These are phyloP conservation scores for Gulo gulo DNA, from an alignment of 2,113 vertebrate species.

Conservation along the genomic window DNA sequence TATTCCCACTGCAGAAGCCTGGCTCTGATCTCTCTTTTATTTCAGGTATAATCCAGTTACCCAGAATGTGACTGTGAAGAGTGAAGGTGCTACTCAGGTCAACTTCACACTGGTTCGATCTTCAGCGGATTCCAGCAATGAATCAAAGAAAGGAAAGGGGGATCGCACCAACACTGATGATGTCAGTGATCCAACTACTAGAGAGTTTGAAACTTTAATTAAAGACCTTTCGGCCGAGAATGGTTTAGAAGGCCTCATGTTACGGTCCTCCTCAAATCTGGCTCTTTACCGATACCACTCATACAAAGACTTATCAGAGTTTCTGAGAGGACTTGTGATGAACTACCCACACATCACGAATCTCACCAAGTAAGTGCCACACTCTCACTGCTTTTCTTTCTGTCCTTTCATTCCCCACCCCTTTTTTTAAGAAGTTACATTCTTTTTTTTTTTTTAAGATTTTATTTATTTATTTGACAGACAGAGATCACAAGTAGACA, in stretches of 20 bases:
- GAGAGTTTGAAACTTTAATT: conserved; percentile 91
- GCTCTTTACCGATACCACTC: conserved; percentile 89
- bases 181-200: conserved; percentile 84
- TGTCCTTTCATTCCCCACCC: not conserved
- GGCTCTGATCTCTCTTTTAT: conserved; percentile 16
- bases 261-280: conserved; percentile 84
- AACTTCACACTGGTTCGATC: conserved; percentile 92
- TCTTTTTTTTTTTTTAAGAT: not conserved
- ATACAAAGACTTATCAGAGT: conserved; percentile 90
- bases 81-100: conserved; percentile 85
- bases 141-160: conserved; percentile 78
- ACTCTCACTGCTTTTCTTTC: not conserved
- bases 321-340: conserved; percentile 89
- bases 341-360: conserved; percentile 95
- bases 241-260: conserved; percentile 89
- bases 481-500: no score
- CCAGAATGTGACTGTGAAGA: conserved; percentile 86
- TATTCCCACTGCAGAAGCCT: not conserved
- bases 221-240: conserved; percentile 92
- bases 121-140: conserved; percentile 77
- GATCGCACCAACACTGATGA: conserved; percentile 69
- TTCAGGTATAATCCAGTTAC: conserved; percentile 89
- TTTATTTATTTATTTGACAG: no score
- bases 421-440: not conserved
- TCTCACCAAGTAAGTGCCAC: conserved; percentile 83